These are phyloP conservation scores for Biston betularia DNA, from an alignment of 2,888 invertebrate species.

Conservation along the genomic window DNA sequence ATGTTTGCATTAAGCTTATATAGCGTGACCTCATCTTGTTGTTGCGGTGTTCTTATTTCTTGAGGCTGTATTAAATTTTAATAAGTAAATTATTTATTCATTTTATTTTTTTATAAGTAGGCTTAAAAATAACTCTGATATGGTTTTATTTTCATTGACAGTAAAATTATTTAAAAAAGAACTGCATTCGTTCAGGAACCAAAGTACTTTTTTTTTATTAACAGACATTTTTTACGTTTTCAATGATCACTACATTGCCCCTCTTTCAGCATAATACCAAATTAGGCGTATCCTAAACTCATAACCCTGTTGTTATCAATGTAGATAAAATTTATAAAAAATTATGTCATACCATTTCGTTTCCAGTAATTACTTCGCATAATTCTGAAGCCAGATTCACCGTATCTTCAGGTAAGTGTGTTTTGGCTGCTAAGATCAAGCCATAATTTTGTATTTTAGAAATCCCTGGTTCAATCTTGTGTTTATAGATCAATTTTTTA, in stretches of 20 bases:
- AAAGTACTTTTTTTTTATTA: no score
- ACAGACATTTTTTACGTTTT: no score
- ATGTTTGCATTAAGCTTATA: slow-evolving; percentile 73
- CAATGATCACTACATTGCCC: no score
- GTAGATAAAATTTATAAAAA: background rate
- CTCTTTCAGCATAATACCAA: no score
- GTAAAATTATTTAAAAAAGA: background rate
- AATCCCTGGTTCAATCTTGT: slow-evolving; percentile 87
- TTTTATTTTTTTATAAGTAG: no score
- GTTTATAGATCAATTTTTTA: slow-evolving; percentile 86
- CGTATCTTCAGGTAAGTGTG: slow-evolving; percentile 86
- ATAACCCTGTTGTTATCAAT: no score
- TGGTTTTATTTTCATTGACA: background rate
- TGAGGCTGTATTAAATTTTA: slow-evolving; percentile 60
- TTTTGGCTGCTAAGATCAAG: slow-evolving; percentile 87
- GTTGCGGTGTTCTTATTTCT: slow-evolving; percentile 54
- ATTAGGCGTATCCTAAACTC: no score
- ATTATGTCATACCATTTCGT: slow-evolving; percentile 64
- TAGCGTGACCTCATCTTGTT: slow-evolving; percentile 58
- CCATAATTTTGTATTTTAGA: slow-evolving; percentile 88
- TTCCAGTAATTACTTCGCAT: slow-evolving; percentile 68
- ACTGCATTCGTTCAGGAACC: no score
- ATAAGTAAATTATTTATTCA: no score
- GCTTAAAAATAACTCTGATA: no score
- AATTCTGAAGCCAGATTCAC: slow-evolving; percentile 82